Conservation (phyloP, 2,113 vertebrate species). For the Beaufortia kweichowensis region DNA sequence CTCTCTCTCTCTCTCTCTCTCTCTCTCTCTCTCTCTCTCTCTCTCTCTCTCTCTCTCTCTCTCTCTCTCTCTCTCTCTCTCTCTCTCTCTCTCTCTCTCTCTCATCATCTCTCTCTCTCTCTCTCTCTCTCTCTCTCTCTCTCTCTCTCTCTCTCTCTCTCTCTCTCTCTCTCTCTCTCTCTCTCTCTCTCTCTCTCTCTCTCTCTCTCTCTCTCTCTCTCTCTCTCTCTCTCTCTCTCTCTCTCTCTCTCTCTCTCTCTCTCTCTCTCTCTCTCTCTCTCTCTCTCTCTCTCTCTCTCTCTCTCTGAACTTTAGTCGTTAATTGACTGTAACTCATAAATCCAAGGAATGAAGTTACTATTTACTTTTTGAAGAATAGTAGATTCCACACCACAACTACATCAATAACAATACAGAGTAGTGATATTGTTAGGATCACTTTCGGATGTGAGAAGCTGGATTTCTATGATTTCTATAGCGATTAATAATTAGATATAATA, state of each 20-base stretch:
- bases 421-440: too few species aligned
- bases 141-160: background rate
- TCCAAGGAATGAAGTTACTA: background rate
- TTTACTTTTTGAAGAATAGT: too few species aligned
- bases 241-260: background rate
- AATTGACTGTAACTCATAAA: background rate
- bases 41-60: background rate
- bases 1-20: background rate
- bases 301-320: background rate
- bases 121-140: background rate
- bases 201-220: background rate
- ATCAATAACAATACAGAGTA: too few species aligned
- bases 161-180: background rate
- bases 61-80: background rate
- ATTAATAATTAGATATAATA: too few species aligned
- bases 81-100: background rate
- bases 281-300: background rate
- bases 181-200: background rate
- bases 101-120: too few species aligned
- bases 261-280: background rate
- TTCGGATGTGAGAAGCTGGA: too few species aligned
- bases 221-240: background rate
- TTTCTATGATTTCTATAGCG: too few species aligned
- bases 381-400: too few species aligned
- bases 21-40: background rate